These are phyloP conservation scores for Ctenodactylus gundi DNA, from an alignment of 2,113 vertebrate species.

Conservation along the genomic window DNA sequence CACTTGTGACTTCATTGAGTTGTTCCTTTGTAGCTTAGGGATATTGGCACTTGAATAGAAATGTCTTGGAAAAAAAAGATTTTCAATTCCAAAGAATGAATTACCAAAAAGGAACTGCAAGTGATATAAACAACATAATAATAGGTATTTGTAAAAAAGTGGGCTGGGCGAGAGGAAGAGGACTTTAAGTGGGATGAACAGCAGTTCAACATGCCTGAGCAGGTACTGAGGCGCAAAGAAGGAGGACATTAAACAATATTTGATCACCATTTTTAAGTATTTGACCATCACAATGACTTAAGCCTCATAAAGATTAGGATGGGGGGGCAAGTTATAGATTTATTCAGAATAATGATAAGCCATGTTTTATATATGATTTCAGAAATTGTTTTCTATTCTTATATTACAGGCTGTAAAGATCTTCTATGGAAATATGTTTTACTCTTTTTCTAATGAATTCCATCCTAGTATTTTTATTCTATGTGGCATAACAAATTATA, in stretches of 20 bases:
- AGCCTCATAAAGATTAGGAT: not conserved
- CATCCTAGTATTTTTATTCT: conserved; percentile 67
- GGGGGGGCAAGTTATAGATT: not conserved
- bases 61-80: not conserved
- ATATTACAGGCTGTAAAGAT: conserved; percentile 34
- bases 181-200: not conserved
- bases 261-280: not conserved
- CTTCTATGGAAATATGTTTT: not conserved
- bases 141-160: not conserved
- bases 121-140: not conserved
- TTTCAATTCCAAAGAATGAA: not conserved
- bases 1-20: not conserved
- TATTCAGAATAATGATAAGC: not conserved
- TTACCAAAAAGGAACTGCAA: not conserved
- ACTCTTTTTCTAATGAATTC: conserved; percentile 39
- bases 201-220: not conserved
- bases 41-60: not conserved
- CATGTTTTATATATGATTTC: not conserved
- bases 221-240: not conserved
- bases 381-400: conserved; percentile 40
- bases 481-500: conserved; percentile 69
- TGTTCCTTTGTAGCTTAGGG: not conserved
- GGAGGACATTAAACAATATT: not conserved
- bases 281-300: not conserved
- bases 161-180: not conserved